Evolutionary conservation across 2,797 vertebrate species (phyloP).

Genomic region (Moxostoma hubbsi): DNA sequence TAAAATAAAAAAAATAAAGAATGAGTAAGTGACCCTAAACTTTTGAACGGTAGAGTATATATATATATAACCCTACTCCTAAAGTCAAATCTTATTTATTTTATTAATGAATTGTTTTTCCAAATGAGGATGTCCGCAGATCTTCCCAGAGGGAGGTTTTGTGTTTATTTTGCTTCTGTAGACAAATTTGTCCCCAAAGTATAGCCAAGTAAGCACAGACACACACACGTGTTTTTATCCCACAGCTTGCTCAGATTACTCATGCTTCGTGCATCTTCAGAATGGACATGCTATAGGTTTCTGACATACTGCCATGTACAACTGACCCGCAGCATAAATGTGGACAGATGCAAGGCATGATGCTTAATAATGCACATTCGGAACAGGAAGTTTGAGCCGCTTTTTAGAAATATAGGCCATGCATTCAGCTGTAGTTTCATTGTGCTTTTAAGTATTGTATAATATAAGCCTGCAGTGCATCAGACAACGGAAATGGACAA

Average conservation of each 20-base stretch:
- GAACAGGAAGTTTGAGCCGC: constrained; percentile 29
- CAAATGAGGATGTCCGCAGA: no score
- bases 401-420: constrained; percentile 59
- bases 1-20: no score
- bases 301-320: constrained; percentile 49
- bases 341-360: constrained; percentile 44
- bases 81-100: no score
- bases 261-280: constrained; percentile 63
- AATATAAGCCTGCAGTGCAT: background rate
- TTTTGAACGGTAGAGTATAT: no score
- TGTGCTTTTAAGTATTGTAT: background rate
- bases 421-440: constrained; percentile 62
- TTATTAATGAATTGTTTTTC: no score
- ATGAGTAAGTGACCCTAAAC: no score
- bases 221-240: constrained; percentile 14
- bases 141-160: no score
- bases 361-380: constrained; percentile 50
- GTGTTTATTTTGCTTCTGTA: no score
- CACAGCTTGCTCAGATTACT: constrained; percentile 59
- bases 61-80: no score
- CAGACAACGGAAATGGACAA: no score
- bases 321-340: constrained; percentile 57
- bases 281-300: constrained; percentile 59
- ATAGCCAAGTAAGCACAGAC: background rate
- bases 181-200: no score